Evolutionary conservation across 2,797 vertebrate species (phyloP).

Genomic region (Melanotaenia boesemani): DNA sequence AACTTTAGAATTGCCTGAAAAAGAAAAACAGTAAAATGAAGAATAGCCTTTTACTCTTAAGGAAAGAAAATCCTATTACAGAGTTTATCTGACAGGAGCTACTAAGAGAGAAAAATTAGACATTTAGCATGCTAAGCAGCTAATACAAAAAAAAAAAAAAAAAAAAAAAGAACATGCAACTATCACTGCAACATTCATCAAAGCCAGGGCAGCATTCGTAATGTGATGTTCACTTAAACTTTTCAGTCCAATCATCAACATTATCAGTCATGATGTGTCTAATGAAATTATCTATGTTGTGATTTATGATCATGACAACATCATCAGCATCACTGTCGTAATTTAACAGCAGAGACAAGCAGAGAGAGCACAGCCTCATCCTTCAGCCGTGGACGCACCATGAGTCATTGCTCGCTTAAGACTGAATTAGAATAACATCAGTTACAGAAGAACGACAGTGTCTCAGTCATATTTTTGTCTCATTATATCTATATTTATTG

Average conservation of each 20-base stretch:
- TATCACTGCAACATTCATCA: slow-evolving; percentile 11
- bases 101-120: neutral
- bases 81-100: neutral
- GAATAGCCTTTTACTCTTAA: neutral
- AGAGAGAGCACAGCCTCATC: slow-evolving; percentile 25
- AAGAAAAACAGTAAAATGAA: neutral
- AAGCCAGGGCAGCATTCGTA: neutral
- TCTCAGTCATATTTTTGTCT: neutral
- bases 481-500: neutral
- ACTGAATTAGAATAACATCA: neutral
- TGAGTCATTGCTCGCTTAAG: slow-evolving; percentile 2
- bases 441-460: neutral
- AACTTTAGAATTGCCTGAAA: neutral
- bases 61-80: neutral
- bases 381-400: slow-evolving; percentile 31
- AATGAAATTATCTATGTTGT: slow-evolving; percentile 41
- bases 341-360: slow-evolving; percentile 23
- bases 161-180: neutral
- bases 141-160: neutral
- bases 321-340: slow-evolving; percentile 28
- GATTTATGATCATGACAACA: slow-evolving; percentile 46
- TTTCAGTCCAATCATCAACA: slow-evolving; percentile 37
- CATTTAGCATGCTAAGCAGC: neutral
- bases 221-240: slow-evolving; percentile 24
- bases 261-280: slow-evolving; percentile 39